Evolutionary conservation across 2,797 vertebrate species (phyloP), one percentile per base, ranked within the genome.

Genomic region (Centroberyx gerrardi): DNA sequence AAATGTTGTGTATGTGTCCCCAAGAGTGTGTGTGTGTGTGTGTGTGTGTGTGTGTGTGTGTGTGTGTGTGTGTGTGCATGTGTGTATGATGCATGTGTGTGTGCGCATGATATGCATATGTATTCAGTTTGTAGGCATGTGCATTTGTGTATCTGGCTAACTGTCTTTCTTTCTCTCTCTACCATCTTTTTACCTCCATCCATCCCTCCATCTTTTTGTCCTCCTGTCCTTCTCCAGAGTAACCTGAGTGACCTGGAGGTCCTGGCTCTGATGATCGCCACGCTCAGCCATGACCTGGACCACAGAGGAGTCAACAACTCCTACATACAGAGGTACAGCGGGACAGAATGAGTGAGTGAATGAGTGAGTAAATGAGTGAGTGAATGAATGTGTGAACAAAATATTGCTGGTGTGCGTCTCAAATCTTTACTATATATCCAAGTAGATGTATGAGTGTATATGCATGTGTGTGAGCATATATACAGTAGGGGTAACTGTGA

Each of bases 251-350:
- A 99, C 76, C 68, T 98, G 60, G 98, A 99, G 93, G 93, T 95
- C 0, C 93, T 99, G 56, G 96, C 98, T 14, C 87, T 99, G 92
- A 97, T 99, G 93, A 98, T 99, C 14, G 97, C 98, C 3, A 96
- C 98, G 0, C 91, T 99, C 58, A 96, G 98, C 91, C 98, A 99
- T 1, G 98, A 99, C 84, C 86, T 99, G 91, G 98, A 99, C 90
- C 98, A 99, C 92, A 94, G 98, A 58, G 98, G 98, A n/a, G 97
- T 99, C 88, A 99, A 99, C 93, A 99, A 99, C 91, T 97, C 97
- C 8, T 99, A 97, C 86, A 99, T 99, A 78, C 96, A 99, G 86
- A 96, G 97, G 97, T 99, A 70, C 36, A 53, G 29, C 10, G 22
- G 33, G 17, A 69, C 36, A 54, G 63, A 33, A 18, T 67, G 27